Evolutionary conservation across 1,140 invertebrate genomes (phyloP).

Genomic region (Pseudomyrmex cubaensis): DNA sequence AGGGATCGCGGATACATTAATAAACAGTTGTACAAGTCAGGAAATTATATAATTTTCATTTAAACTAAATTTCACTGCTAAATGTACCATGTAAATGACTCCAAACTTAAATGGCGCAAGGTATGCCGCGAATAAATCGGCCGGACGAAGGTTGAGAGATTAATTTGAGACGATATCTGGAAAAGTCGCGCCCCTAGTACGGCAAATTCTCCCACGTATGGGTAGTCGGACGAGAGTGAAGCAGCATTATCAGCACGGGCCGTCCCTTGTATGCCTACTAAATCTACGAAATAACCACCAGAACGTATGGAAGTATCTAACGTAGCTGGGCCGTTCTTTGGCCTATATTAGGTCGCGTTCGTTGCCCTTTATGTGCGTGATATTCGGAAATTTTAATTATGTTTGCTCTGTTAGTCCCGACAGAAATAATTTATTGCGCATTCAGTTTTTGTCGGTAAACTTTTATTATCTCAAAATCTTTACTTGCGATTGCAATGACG

Average conservation of each 20-base stretch:
- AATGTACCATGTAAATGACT: constrained; percentile 41
- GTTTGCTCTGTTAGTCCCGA: constrained; percentile 70
- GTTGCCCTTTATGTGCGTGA: constrained; percentile 62
- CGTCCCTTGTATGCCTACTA: constrained; percentile 84
- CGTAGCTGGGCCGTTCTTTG: constrained; percentile 44
- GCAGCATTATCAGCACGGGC: constrained; percentile 84
- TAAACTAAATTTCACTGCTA: constrained; percentile 7
- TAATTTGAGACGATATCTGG: constrained; percentile 76
- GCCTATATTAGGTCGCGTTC: constrained; percentile 62
- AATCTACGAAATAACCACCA: constrained; percentile 81
- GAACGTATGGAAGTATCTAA: constrained; percentile 61
- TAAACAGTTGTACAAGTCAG: neutral
- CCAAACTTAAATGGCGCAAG: neutral
- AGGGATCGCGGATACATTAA: neutral
- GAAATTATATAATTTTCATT: neutral
- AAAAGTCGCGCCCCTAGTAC: constrained; percentile 68
- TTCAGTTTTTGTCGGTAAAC: constrained; percentile 33
- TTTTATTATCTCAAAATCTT: constrained; percentile 25
- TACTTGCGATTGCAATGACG: neutral
- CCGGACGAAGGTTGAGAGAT: constrained; percentile 42
- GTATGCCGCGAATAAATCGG: constrained; percentile 38
- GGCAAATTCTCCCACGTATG: constrained; percentile 17
- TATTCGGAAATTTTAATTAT: constrained; percentile 77
- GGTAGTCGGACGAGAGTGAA: constrained; percentile 69
- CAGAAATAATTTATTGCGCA: constrained; percentile 22